Evolutionary conservation across 2,888 invertebrate genomes (phyloP).

Genomic region (Syrista parreyssii): DNA sequence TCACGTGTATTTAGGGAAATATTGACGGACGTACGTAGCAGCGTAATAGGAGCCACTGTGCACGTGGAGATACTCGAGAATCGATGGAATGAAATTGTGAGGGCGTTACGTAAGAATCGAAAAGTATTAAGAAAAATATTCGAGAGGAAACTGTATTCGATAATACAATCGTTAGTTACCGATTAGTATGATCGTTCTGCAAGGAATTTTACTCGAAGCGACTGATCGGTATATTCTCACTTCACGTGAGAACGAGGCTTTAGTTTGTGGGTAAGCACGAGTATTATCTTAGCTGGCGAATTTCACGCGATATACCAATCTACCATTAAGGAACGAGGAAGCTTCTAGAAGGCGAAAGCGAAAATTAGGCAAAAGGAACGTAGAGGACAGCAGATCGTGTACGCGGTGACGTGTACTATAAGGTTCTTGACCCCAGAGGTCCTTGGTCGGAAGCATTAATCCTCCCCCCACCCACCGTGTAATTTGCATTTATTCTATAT

Average conservation of each 20-base stretch:
- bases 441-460: constrained; percentile 6
- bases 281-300: not conserved
- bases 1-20: not conserved
- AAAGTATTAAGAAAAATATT: not conserved
- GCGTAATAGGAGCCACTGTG: not conserved
- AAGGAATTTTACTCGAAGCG: not conserved
- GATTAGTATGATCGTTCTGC: not conserved
- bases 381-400: not conserved
- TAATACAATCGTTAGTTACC: not conserved
- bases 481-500: not conserved
- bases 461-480: not conserved
- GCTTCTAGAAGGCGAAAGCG: constrained; percentile 3
- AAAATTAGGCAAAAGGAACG: not conserved
- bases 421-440: constrained; percentile 7
- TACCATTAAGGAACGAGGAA: not conserved
- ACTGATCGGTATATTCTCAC: not conserved
- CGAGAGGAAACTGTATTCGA: not conserved
- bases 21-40: not conserved
- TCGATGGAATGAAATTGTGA: not conserved
- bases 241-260: not conserved
- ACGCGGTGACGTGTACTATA: not conserved
- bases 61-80: not conserved
- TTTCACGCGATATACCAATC: constrained; percentile 5
- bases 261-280: not conserved
- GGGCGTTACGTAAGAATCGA: not conserved